Conservation (phyloP, 2,888 invertebrate species). For the Heliconius aoede region DNA sequence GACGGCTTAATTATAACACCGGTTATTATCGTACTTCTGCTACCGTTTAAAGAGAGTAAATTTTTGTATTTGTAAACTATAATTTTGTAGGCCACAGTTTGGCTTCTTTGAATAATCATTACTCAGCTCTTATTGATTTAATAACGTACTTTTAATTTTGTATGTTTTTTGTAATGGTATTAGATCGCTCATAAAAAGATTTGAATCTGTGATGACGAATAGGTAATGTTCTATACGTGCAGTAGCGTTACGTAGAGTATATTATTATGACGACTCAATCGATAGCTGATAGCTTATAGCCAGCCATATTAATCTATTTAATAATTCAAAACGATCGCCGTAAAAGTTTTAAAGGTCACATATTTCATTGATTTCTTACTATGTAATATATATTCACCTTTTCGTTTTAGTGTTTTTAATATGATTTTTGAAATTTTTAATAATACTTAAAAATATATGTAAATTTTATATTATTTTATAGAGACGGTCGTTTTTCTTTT, state of each 20-base stretch:
- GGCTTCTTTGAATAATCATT: no score
- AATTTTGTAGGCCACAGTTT: no score
- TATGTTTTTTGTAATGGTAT: neutral
- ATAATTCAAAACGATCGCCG: slow-evolving; percentile 1
- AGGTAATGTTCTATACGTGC: neutral
- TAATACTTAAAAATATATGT: neutral
- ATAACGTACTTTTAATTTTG: neutral
- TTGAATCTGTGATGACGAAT: neutral
- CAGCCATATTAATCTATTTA: slow-evolving; percentile 1
- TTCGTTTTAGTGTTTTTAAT: neutral
- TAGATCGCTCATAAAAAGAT: neutral
- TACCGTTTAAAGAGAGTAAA: no score
- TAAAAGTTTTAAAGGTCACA: neutral
- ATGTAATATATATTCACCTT: neutral
- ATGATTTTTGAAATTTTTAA: neutral
- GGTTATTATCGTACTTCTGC: neutral
- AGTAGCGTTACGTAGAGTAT: neutral
- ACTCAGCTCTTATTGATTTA: neutral
- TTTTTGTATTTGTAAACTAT: no score
- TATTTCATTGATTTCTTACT: slow-evolving; percentile 6
- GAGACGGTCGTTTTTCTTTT: neutral
- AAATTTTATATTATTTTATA: neutral
- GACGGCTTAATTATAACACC: neutral
- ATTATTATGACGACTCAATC: neutral
- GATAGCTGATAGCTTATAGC: neutral